Conservation (phyloP, 2,797 vertebrate species). For the Clamator glandarius region DNA sequence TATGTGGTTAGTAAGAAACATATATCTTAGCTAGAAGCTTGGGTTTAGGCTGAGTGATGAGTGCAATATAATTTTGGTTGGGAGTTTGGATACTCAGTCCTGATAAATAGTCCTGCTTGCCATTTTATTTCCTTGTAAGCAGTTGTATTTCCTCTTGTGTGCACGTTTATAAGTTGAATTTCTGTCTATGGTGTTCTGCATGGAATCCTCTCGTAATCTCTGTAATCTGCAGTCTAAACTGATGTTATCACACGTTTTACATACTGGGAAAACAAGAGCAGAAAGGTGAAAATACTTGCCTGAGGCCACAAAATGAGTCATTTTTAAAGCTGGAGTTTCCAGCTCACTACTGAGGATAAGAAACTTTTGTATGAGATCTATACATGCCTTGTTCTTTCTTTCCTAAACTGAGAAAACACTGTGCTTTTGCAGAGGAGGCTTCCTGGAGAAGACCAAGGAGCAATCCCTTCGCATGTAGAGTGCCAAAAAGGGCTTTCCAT, state of each 20-base stretch:
- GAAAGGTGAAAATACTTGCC: conserved; percentile 67
- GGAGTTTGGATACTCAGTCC: background rate
- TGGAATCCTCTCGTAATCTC: conserved; percentile 22
- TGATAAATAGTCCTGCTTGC: conserved; percentile 26
- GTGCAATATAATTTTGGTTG: background rate
- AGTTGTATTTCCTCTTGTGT: conserved; percentile 41
- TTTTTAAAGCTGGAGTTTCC: conserved; percentile 36
- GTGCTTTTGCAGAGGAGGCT: conserved; percentile 30
- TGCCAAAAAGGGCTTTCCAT: background rate
- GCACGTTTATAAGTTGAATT: background rate
- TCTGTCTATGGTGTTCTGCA: conserved; percentile 38
- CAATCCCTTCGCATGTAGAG: background rate
- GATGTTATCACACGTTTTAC: conserved; percentile 6
- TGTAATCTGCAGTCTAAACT: background rate
- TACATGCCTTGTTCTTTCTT: background rate
- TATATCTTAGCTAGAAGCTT: background rate
- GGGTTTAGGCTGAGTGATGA: background rate
- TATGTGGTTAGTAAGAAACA: background rate
- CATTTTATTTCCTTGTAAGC: conserved; percentile 6
- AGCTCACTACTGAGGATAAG: background rate
- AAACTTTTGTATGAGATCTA: background rate
- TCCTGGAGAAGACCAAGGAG: conserved; percentile 13
- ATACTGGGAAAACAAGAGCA: conserved; percentile 49
- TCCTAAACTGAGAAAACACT: background rate
- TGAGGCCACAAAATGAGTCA: conserved; percentile 45